A percentile compares a stretch with the other conserved stretches of the same genome.
Evolutionary conservation across 2,113 vertebrate species (phyloP).

Genomic region (Holacanthus passer): DNA sequence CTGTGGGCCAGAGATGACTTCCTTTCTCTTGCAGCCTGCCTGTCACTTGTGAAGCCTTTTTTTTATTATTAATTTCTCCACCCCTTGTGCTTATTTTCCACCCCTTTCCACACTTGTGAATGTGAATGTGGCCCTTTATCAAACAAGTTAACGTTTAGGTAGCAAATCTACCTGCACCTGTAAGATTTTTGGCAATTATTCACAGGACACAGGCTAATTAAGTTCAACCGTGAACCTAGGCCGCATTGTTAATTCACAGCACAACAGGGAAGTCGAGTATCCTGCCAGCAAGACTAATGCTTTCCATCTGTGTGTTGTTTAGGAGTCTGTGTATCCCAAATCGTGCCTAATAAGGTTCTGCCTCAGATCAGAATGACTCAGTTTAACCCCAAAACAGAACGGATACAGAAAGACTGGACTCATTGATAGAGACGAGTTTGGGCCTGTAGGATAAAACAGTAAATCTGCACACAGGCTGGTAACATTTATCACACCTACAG

Average conservation of each 20-base stretch:
- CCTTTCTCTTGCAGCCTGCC: slow-evolving; percentile 7
- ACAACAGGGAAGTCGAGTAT: slow-evolving; percentile 61
- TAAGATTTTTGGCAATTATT: slow-evolving; percentile 33
- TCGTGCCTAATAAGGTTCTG: slow-evolving; percentile 64
- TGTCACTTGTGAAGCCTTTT: background rate
- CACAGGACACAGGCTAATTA: slow-evolving; percentile 38
- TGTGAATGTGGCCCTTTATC: background rate
- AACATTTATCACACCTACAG: background rate
- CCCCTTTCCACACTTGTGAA: background rate
- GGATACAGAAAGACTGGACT: background rate
- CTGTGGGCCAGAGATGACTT: slow-evolving; percentile 10
- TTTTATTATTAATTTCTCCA: background rate
- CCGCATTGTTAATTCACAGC: slow-evolving; percentile 61
- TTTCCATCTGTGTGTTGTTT: slow-evolving; percentile 75
- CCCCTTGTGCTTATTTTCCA: background rate
- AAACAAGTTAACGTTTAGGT: background rate
- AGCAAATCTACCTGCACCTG: slow-evolving; percentile 50
- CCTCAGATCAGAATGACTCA: slow-evolving; percentile 49
- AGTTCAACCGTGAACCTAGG: slow-evolving; percentile 51
- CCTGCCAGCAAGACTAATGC: slow-evolving; percentile 71
- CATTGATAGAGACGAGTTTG: background rate
- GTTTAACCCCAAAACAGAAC: slow-evolving; percentile 25
- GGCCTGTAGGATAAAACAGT: background rate
- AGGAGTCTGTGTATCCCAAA: slow-evolving; percentile 49
- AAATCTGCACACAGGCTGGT: background rate